phyloP scores from a whole-genome alignment of 1,140 invertebrate genomes.

The Venustaconcha ellipsiformis region DNA sequence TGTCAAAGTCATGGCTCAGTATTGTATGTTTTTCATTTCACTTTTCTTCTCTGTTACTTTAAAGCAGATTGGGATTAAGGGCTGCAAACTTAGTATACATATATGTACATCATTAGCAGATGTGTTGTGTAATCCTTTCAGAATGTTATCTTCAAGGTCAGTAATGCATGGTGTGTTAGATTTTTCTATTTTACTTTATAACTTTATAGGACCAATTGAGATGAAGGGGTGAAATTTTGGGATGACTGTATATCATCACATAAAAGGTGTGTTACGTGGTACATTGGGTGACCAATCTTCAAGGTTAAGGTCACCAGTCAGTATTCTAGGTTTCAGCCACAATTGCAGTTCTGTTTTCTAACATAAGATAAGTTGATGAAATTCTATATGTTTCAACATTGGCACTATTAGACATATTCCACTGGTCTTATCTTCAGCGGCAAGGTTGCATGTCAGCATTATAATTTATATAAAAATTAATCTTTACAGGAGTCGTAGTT shows the following conservation, averaged over 20 bases:
- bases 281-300: not conserved
- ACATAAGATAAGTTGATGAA: not conserved
- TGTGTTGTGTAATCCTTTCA: no score
- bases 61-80: no score
- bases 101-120: no score
- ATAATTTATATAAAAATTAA: not conserved
- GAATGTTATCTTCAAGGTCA: no score
- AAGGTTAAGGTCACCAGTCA: not conserved
- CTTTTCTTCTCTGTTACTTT: no score
- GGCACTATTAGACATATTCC: not conserved
- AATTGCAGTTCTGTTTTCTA: not conserved
- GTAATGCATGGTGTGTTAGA: not conserved
- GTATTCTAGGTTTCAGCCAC: not conserved
- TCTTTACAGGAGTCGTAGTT: not conserved
- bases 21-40: no score
- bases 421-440: not conserved
- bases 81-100: no score
- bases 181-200: not conserved
- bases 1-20: no score
- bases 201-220: not conserved
- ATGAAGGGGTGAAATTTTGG: not conserved
- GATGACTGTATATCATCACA: not conserved
- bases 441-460: not conserved
- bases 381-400: no score
- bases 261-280: not conserved